These are phyloP conservation scores for Cyanoliseus patagonus DNA, from an alignment of 2,113 vertebrate species.

Conservation along the genomic window DNA sequence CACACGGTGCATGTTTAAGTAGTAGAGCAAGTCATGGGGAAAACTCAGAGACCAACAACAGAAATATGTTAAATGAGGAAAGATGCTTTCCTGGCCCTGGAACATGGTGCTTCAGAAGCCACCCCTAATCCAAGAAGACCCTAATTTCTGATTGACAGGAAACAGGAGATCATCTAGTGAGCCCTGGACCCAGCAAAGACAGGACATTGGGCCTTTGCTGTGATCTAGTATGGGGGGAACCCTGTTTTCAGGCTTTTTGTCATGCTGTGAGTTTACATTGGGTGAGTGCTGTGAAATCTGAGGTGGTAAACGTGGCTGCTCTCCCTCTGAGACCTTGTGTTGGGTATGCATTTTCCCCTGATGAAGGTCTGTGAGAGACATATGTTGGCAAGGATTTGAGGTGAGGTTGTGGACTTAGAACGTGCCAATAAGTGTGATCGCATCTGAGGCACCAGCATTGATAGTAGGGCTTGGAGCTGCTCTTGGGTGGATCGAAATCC, in stretches of 20 bases:
- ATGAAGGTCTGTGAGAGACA: background rate
- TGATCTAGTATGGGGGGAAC: rapidly evolving
- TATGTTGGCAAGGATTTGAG: background rate
- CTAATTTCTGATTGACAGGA: background rate
- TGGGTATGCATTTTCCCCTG: background rate
- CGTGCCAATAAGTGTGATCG: background rate
- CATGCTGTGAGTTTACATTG: rapidly evolving
- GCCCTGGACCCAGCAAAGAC: background rate
- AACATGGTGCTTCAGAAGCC: background rate
- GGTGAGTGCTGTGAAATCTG: background rate
- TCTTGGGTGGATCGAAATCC: background rate
- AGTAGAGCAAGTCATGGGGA: background rate
- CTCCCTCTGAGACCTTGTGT: background rate
- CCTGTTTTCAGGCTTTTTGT: background rate
- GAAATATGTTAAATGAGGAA: background rate
- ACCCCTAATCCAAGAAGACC: background rate
- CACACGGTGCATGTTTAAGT: background rate
- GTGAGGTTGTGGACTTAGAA: background rate
- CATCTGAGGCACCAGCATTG: rapidly evolving
- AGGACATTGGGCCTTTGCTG: background rate
- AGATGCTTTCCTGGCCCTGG: background rate
- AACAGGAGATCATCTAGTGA: background rate
- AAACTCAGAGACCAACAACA: background rate
- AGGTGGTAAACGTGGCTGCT: background rate
- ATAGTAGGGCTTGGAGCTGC: background rate